phyloP scores from a whole-genome alignment of 1,140 invertebrate genomes.

The Halictus rubicundus region DNA sequence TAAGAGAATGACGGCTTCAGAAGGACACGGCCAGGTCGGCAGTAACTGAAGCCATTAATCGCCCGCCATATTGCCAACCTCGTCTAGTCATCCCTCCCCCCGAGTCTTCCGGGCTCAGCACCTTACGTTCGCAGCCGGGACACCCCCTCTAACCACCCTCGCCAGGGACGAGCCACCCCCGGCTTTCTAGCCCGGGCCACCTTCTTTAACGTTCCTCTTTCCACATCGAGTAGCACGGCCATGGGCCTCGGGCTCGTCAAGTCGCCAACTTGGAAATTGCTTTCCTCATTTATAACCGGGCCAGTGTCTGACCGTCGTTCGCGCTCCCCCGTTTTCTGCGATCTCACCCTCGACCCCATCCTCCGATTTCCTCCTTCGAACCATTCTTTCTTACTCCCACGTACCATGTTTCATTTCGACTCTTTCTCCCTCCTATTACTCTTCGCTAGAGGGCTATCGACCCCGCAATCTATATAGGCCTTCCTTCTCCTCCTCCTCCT shows the following conservation, averaged over 20 bases:
- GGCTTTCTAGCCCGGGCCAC: neutral
- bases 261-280: conserved; percentile 74
- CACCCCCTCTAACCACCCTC: conserved; percentile 6
- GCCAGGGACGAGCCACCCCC: neutral
- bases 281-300: conserved; percentile 72
- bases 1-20: conserved; percentile 53
- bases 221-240: conserved; percentile 57
- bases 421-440: neutral
- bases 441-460: conserved; percentile 59
- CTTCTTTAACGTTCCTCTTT: conserved; percentile 54
- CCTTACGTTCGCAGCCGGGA: conserved; percentile 44
- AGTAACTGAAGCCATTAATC: conserved; percentile 74
- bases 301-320: conserved; percentile 63
- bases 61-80: conserved; percentile 69
- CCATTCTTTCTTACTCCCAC: neutral
- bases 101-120: conserved; percentile 48
- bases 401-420: neutral
- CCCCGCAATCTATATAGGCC: conserved; percentile 53
- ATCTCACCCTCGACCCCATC: conserved; percentile 41
- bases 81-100: conserved; percentile 61
- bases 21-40: conserved; percentile 62
- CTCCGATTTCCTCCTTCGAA: conserved; percentile 34
- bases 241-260: conserved; percentile 65
- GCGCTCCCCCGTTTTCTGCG: conserved; percentile 53
- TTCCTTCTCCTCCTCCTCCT: conserved; percentile 41